A percentile compares a stretch with the other conserved stretches of the same genome.
Conservation (phyloP, 2,113 vertebrate species). For the Sinosuthora webbiana region DNA sequence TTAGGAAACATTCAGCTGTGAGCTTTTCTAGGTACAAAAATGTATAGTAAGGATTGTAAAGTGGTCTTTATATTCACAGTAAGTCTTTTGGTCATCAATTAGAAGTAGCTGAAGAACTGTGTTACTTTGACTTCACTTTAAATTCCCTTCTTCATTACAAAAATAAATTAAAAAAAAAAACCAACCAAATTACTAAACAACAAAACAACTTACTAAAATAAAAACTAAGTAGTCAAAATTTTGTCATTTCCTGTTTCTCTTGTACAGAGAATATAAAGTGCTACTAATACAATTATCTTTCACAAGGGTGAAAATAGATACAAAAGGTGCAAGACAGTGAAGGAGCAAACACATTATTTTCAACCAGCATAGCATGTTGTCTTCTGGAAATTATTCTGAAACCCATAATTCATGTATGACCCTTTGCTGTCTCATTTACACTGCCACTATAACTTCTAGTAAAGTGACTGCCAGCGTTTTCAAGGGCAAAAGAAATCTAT, state of each 20-base stretch:
- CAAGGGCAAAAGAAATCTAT: neutral
- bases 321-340: neutral
- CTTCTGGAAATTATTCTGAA: slow-evolving; percentile 3
- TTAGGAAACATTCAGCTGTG: neutral
- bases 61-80: neutral
- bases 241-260: neutral
- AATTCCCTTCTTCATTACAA: neutral
- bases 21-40: neutral
- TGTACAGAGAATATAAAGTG: neutral
- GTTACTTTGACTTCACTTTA: neutral
- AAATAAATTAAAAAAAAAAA: neutral
- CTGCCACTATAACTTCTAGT: neutral
- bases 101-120: neutral
- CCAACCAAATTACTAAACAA: too few relatives aligned
- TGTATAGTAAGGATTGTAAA: neutral
- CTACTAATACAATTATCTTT: neutral
- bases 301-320: neutral
- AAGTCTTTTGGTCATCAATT: neutral
- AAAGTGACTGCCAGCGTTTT: neutral
- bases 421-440: slow-evolving; percentile 15
- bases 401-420: neutral
- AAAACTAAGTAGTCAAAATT: neutral
- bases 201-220: neutral
- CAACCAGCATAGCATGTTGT: neutral
- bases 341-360: neutral